A percentile compares a stretch with the other conserved stretches of the same genome.
phyloP scores from a whole-genome alignment of 2,113 vertebrate species.

The Zapornia atra region DNA sequence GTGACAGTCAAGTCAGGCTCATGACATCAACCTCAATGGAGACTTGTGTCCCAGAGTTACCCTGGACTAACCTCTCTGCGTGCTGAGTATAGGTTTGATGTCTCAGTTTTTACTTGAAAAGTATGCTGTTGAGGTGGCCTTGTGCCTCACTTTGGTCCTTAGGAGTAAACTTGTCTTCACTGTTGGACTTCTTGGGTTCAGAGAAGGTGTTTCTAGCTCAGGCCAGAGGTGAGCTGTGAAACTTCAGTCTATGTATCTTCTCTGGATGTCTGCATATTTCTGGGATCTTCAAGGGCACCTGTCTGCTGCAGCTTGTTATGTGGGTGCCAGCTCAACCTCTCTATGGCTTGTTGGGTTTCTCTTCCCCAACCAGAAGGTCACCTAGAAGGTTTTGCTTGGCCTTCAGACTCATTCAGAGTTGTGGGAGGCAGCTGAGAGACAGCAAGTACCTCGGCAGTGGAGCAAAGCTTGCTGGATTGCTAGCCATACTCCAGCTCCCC shows the following conservation, averaged over 20 bases:
- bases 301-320: neutral
- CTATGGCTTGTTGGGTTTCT: neutral
- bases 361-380: neutral
- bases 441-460: neutral
- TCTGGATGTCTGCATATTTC: accelerated
- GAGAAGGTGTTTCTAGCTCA: neutral
- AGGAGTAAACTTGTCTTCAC: neutral
- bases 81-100: neutral
- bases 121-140: neutral
- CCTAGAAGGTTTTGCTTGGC: neutral
- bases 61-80: neutral
- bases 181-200: neutral
- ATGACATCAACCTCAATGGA: neutral
- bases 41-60: neutral
- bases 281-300: neutral
- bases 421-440: neutral
- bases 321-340: neutral
- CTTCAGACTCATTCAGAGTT: neutral
- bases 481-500: neutral
- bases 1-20: neutral
- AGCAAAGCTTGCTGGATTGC: neutral
- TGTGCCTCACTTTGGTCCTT: neutral
- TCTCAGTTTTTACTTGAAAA: neutral
- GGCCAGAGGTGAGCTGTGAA: neutral
- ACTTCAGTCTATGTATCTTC: neutral